Evolutionary conservation across 2,888 invertebrate genomes (phyloP), one percentile per base, ranked within the genome.

Genomic region (Eretmocerus hayati): DNA sequence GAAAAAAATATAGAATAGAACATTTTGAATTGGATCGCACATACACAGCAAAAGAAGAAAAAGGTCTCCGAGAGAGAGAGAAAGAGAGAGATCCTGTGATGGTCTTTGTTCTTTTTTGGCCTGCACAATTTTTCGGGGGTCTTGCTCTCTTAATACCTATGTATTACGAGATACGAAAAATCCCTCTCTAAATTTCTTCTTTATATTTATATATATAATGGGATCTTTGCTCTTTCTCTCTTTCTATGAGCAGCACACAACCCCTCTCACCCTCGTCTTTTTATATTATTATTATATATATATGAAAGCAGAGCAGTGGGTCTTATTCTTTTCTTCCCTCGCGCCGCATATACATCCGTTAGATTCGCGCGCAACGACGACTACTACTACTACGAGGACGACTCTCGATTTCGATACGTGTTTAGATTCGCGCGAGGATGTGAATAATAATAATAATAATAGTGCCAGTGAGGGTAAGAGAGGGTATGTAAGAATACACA

Each of bases 171-270:
- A 20, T 20, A 16, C n/a, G n/a, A n/a, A n/a, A n/a, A n/a, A n/a
- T 26, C 26, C 8, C 26, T 26, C 26, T 26, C 26, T 11, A 9
- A 6, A 11, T 26, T 11, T 26, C 39, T 16, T 39, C 39, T 42
- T 37, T 36, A 36, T 42, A 41, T 32, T 45, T 33, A 26, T 19
- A 35, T n/a, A 26, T 42, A 45, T 38, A 52, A 48, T 41, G 48
- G 48, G 50, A 51, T 36, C 45, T 32, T n/a, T 15, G 26, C 26
- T 11, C 26, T 26, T 51, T 43, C 35, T 48, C 16, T 23, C 41
- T 16, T 42, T 16, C 18, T 18, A 30, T 30, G 26, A 8, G 19
- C 22, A n/a, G n/a, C 33, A 26, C 35, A 15, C 32, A 20, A n/a
- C n/a, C n/a, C n/a, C n/a, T n/a, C n/a, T n/a, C n/a, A n/a, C n/a